Percentiles rank a stretch among this genome's conserved stretches.
phyloP scores from a whole-genome alignment of 2,113 vertebrate species.

The Anser brachyrhynchus region DNA sequence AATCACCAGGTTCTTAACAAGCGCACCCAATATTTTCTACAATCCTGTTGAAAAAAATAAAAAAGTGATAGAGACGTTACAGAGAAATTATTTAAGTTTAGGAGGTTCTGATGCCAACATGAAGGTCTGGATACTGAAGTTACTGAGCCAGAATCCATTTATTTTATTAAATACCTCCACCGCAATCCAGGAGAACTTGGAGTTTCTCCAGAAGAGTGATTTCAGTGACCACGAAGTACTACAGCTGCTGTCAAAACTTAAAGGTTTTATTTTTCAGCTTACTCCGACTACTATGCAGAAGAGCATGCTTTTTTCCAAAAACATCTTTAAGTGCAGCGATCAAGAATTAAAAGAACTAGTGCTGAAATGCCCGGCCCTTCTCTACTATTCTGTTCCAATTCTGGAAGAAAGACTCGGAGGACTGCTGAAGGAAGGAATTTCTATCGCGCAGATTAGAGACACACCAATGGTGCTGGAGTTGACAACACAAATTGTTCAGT shows the following conservation, averaged over 20 bases:
- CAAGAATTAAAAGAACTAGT: conserved; percentile 80
- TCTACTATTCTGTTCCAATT: conserved; percentile 84
- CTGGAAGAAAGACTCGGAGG: conserved; percentile 84
- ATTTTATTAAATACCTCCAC: conserved; percentile 83
- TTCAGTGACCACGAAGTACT: conserved; percentile 86
- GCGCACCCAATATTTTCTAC: conserved; percentile 85
- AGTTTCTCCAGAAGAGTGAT: conserved; percentile 80
- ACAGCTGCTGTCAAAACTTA: conserved; percentile 87
- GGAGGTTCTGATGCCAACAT: conserved; percentile 87
- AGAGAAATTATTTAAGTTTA: conserved; percentile 81
- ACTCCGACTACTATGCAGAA: conserved; percentile 78
- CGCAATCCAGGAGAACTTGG: conserved; percentile 81
- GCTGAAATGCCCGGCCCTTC: conserved; percentile 86
- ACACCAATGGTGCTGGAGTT: conserved; percentile 87
- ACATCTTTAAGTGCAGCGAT: conserved; percentile 81
- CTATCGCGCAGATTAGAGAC: conserved; percentile 82
- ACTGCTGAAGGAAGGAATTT: conserved; percentile 82
- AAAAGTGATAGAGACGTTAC: conserved; percentile 79
- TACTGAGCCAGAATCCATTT: conserved; percentile 92
- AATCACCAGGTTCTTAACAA: conserved; percentile 89
- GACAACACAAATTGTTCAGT: conserved; percentile 87
- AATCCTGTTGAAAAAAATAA: conserved; percentile 83
- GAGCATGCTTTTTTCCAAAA: conserved; percentile 82
- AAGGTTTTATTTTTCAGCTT: conserved; percentile 89
- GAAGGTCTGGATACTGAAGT: conserved; percentile 91